These are phyloP conservation scores for Rhynchophorus ferrugineus DNA, from an alignment of 1,140 invertebrate genomes.

Conservation along the genomic window DNA sequence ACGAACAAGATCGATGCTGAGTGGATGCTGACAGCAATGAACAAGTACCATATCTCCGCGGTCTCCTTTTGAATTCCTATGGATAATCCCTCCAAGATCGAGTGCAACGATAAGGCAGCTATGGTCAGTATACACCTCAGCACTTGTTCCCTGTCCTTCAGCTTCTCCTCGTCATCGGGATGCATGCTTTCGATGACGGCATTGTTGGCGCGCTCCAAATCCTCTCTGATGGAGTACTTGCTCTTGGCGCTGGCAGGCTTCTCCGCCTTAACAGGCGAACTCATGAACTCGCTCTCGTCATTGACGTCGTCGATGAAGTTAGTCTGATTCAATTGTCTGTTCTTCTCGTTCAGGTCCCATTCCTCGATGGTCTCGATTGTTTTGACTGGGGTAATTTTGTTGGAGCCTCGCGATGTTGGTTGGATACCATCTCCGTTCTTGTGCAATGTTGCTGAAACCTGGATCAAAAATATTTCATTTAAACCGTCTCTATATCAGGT, in stretches of 20 bases:
- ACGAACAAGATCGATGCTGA: slow-evolving; percentile 68
- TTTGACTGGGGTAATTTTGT: slow-evolving; percentile 16
- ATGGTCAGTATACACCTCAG: slow-evolving; percentile 58
- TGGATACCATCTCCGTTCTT: no score
- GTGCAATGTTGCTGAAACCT: slow-evolving; percentile 4
- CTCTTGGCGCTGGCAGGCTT: slow-evolving; percentile 9
- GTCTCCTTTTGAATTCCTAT: slow-evolving; percentile 63
- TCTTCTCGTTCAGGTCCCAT: slow-evolving; percentile 13
- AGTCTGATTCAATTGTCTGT: background rate
- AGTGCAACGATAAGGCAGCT: slow-evolving; percentile 70
- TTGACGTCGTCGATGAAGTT: background rate
- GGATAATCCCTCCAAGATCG: slow-evolving; percentile 73
- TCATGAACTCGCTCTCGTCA: background rate
- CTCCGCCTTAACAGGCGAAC: slow-evolving; percentile 1
- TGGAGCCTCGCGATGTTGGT: background rate
- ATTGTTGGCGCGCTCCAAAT: slow-evolving; percentile 9
- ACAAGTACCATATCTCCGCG: slow-evolving; percentile 58
- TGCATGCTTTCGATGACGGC: slow-evolving; percentile 4
- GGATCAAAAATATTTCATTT: no score
- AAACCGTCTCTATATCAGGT: no score
- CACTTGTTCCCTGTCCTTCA: slow-evolving; percentile 37
- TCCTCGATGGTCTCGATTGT: slow-evolving; percentile 14
- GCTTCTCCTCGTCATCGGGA: slow-evolving; percentile 11
- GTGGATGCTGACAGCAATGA: slow-evolving; percentile 65
- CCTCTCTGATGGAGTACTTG: slow-evolving; percentile 15